Base-by-base conservation (phyloP, 2,113 vertebrate genomes). In the Equus quagga region DNA sequence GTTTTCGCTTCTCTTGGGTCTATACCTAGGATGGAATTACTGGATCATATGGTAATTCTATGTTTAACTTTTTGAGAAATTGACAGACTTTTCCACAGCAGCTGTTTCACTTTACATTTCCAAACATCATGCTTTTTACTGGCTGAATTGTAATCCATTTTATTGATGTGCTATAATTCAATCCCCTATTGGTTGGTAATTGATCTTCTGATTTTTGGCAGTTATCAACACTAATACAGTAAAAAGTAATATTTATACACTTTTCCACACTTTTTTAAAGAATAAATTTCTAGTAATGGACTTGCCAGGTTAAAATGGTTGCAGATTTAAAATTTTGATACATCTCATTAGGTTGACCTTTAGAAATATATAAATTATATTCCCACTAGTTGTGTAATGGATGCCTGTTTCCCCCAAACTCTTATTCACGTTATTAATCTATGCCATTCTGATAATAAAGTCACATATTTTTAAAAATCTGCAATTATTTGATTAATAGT, bases 251-350 rank as follows among this genome's bases (percentile, higher is more conserved):
- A 8, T 36, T 56, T 12, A 87, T 65, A 44, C 49, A 75, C 23
- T 26, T 85, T 93, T 41, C 41, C 28, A 85, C n/a, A 46, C 26
- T 58, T 41, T 54, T 88, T 75, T 36, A 85, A 93, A 91, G 46
- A 17, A 60, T 78, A 64, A 41, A 49, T 94, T 94, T 94, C 65
- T 94, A 89, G 75, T 91, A 67, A 56, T 88, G 46, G 11, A 84
- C 21, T 97, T 95, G 56, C 36, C 93, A 41, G 31, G 81, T 85
- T 76, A 83, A 84, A 95, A 83, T 84, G 56, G 82, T 54, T 80
- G 18, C 41, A 84, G 24, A 58, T 95, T 95, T 75, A 91, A 64
- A 92, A 89, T 91, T 46, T 92, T 89, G 44, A 36, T 82, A 15
- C 15, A 78, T 82, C 7, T 84, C 89, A 13, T 86, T 26, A 70